A percentile compares a stretch with the other conserved stretches of the same genome.
These are phyloP conservation scores for Ursus arctos DNA, from an alignment of 2,113 vertebrate species.

Conservation along the genomic window DNA sequence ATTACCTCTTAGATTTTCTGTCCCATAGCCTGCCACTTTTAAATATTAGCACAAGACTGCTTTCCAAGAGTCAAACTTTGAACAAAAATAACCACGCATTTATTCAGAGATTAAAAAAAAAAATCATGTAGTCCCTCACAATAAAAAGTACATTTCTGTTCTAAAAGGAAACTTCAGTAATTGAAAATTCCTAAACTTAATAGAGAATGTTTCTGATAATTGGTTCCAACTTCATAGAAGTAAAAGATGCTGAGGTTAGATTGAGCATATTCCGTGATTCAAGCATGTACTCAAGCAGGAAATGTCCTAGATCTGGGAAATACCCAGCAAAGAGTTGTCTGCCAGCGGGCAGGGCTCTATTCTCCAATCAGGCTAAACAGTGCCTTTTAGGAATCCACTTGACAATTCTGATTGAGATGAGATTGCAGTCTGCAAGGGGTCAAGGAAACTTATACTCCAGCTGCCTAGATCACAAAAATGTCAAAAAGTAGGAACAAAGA, in stretches of 20 bases:
- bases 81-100: constrained; percentile 31
- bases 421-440: neutral
- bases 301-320: neutral
- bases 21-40: neutral
- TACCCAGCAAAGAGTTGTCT: neutral
- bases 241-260: neutral
- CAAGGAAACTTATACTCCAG: neutral
- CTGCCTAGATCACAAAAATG: neutral
- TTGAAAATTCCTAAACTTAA: constrained; percentile 65
- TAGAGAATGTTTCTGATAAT: neutral
- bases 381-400: neutral
- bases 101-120: neutral
- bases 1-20: constrained; percentile 57
- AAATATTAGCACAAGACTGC: constrained; percentile 51
- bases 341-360: neutral
- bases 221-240: neutral
- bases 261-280: neutral
- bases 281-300: neutral
- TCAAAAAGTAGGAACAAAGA: neutral
- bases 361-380: neutral
- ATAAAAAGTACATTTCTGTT: constrained; percentile 38
- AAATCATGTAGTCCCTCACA: neutral
- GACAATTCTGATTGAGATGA: neutral
- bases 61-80: constrained; percentile 40
- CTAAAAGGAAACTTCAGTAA: neutral